Conservation (phyloP, 2,113 vertebrate species). For the Carollia perspicillata region DNA sequence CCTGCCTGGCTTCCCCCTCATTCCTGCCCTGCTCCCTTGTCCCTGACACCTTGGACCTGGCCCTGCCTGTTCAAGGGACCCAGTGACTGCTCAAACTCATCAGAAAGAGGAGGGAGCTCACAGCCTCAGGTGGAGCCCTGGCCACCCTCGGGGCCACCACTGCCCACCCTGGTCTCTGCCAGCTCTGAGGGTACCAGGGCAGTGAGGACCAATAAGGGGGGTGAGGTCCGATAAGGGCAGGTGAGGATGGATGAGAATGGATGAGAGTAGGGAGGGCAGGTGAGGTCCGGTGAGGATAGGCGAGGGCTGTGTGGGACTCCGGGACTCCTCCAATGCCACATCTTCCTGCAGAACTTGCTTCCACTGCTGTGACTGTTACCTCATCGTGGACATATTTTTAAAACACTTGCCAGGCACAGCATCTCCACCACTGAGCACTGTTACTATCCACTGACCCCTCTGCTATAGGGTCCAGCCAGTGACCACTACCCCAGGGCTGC, state of each 20-base stretch:
- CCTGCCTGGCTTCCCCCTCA: neutral
- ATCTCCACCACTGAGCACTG: neutral
- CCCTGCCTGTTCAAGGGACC: neutral
- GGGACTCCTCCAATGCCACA: neutral
- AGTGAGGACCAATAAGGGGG: neutral
- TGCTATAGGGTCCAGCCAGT: neutral
- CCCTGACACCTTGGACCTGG: neutral
- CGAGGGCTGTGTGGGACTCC: neutral
- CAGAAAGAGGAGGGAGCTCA: neutral
- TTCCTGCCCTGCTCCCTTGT: neutral
- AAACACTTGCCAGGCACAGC: neutral
- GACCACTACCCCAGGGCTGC: neutral
- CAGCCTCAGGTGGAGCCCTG: neutral
- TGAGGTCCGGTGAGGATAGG: neutral
- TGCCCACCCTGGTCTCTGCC: neutral
- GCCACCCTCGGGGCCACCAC: neutral
- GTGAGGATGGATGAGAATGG: neutral
- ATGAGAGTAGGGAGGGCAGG: neutral
- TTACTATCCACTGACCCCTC: neutral
- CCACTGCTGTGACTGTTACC: accelerated
- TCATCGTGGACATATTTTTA: neutral
- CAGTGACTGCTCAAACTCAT: neutral
- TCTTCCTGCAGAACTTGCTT: neutral
- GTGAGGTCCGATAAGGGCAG: neutral
- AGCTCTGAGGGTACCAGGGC: neutral